These are phyloP conservation scores for Stramonita haemastoma DNA, from an alignment of 2,888 invertebrate species.

Conservation along the genomic window DNA sequence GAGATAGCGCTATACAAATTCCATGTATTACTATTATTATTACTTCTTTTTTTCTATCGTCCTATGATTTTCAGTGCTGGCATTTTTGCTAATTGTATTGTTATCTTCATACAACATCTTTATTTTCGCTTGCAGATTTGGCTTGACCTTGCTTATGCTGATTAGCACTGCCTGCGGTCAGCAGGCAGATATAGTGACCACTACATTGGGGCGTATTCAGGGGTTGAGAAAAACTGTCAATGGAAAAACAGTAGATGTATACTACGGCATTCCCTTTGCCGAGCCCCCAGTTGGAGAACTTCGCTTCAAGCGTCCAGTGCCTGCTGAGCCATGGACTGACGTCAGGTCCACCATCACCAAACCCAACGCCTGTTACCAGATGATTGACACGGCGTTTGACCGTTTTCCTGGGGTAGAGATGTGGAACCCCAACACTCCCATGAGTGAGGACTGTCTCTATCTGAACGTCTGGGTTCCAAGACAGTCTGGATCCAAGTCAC, in stretches of 20 bases:
- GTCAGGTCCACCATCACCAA: conserved; percentile 88
- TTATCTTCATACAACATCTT: no score
- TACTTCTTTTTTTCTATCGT: no score
- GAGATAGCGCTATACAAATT: no score
- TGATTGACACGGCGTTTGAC: conserved; percentile 81
- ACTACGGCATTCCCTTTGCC: conserved; percentile 93
- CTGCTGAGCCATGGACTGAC: conserved; percentile 93
- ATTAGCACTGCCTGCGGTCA: background rate
- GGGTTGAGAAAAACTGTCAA: conserved; percentile 42
- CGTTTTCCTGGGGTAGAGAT: conserved; percentile 87
- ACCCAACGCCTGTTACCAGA: conserved; percentile 91
- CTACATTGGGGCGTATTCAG: conserved; percentile 46
- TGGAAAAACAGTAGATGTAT: conserved; percentile 80
- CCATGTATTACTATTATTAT: no score
- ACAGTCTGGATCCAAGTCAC: conserved; percentile 25
- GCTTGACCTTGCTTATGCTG: background rate
- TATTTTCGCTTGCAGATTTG: no score
- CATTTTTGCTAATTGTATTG: no score
- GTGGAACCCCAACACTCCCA: conserved; percentile 97
- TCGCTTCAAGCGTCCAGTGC: conserved; percentile 90
- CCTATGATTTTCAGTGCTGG: no score
- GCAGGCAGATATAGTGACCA: conserved; percentile 21
- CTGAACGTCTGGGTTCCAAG: conserved; percentile 94
- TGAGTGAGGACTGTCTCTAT: conserved; percentile 96
- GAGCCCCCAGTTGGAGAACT: conserved; percentile 89